Evolutionary conservation across 2,113 vertebrate species (phyloP).

Genomic region (Scomber colias): DNA sequence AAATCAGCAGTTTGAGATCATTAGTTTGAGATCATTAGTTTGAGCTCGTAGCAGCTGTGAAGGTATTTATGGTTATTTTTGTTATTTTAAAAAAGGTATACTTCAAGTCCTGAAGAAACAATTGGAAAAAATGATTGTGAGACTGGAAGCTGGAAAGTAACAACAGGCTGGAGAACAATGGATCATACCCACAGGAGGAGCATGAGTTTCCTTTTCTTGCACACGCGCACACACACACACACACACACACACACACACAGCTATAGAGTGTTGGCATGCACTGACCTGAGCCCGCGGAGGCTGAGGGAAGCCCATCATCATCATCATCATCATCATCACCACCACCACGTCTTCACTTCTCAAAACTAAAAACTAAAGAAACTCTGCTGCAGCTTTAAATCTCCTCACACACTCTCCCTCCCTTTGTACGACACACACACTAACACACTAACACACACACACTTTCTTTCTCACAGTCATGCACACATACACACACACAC

Average conservation of each 20-base stretch:
- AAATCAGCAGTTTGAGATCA: too few species aligned
- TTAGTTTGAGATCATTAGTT: too few species aligned
- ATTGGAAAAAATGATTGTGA: too few species aligned
- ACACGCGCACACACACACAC: conserved; percentile 11
- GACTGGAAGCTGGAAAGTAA: conserved; percentile 11
- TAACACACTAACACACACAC: too few species aligned
- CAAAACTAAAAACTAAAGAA: neutral
- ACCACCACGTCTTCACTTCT: conserved; percentile 8
- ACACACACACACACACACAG: conserved; percentile 13
- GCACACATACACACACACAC: neutral
- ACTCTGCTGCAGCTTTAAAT: conserved; percentile 17
- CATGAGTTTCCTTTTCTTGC: conserved; percentile 10
- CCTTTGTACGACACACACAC: neutral
- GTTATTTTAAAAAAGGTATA: neutral
- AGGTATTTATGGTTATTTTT: neutral
- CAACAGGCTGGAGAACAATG: conserved; percentile 1
- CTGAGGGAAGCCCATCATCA: conserved; percentile 23
- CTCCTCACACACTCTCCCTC: neutral
- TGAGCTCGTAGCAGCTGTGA: too few species aligned
- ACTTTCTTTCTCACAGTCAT: too few species aligned
- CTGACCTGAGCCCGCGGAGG: conserved; percentile 63
- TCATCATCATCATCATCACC: neutral
- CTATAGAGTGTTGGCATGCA: neutral
- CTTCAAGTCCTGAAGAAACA: neutral
- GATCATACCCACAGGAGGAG: conserved; percentile 15